A percentile compares a stretch with the other conserved stretches of the same genome.
phyloP scores from a whole-genome alignment of 2,113 vertebrate genomes.

The Eretmochelys imbricata region DNA sequence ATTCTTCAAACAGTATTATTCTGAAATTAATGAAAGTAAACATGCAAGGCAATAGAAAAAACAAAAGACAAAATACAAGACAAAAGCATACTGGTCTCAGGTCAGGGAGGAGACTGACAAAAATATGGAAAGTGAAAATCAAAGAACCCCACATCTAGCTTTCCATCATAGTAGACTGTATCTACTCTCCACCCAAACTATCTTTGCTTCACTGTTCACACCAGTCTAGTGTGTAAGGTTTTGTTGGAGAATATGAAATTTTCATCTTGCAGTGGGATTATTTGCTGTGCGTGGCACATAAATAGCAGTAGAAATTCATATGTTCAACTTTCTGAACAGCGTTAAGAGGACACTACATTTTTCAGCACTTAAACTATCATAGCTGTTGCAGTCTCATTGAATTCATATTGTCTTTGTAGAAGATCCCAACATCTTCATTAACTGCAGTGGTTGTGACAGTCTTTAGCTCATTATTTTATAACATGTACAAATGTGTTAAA shows the following conservation, averaged over 20 bases:
- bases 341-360: conserved; percentile 1
- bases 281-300: conserved; percentile 21
- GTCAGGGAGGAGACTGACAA: not conserved
- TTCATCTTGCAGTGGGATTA: conserved; percentile 6
- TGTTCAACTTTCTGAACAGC: conserved; percentile 3
- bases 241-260: not conserved
- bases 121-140: not conserved
- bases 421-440: conserved; percentile 37
- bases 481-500: conserved; percentile 18
- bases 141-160: not conserved
- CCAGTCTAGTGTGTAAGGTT: not conserved
- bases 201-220: not conserved
- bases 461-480: conserved; percentile 19
- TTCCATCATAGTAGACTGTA: not conserved
- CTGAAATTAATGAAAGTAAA: not conserved
- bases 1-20: not conserved
- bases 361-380: conserved; percentile 1
- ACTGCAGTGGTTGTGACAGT: conserved; percentile 31
- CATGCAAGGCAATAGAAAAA: not conserved
- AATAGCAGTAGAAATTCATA: conserved; percentile 26
- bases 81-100: not conserved
- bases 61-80: not conserved
- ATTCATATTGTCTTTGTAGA: conserved; percentile 41
- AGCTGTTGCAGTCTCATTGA: conserved; percentile 39
- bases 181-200: not conserved